Evolutionary conservation across 2,113 vertebrate species (phyloP), one percentile per base, ranked within the genome.

Genomic region (Accipiter virgatus): DNA sequence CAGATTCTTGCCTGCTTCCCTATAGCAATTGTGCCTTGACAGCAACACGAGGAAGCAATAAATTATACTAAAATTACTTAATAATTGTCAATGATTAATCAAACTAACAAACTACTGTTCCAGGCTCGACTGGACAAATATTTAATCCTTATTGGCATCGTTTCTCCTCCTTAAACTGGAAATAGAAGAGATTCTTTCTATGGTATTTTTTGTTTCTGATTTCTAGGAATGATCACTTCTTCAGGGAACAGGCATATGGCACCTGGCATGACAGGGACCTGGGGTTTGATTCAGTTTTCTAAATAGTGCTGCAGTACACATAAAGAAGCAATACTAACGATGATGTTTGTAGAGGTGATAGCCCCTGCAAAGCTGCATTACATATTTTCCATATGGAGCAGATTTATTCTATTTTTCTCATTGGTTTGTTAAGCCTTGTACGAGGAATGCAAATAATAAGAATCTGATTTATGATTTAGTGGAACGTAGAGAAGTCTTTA

Each of bases 21-120:
- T 67, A 0, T 22, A 79, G 32, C 3, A 2, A 52, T 16, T 58
- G 14, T 79, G 42, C 29, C 42, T 93, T 75, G 77, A 84, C 55
- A 70, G 55, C 72, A 26, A n/a, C 2, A 13, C 4, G 31, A 83
- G 67, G 77, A 84, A 97, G 38, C 8, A 71, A 78, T 93, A 95
- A 86, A 66, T 89, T 40, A 10, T 14, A 50, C 9, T 75, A 40
- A 75, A 94, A 92, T 68, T 27, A 52, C 43, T 61, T 73, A 61
- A 34, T 93, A 82, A 75, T 77, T 88, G 50, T 83, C 91, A 88
- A 87, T 86, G 91, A 95, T 91, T 78, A 95, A 93, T 90, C 58
- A 88, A 94, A 88, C 13, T 45, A 88, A 34, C 29, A 88, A 88
- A 14, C 16, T 52, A 34, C 67, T 77, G 10, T 79, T 79, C 36